A percentile compares a stretch with the other conserved stretches of the same genome.
These are phyloP conservation scores for Limanda limanda DNA, from an alignment of 2,113 vertebrate genomes.

Conservation along the genomic window DNA sequence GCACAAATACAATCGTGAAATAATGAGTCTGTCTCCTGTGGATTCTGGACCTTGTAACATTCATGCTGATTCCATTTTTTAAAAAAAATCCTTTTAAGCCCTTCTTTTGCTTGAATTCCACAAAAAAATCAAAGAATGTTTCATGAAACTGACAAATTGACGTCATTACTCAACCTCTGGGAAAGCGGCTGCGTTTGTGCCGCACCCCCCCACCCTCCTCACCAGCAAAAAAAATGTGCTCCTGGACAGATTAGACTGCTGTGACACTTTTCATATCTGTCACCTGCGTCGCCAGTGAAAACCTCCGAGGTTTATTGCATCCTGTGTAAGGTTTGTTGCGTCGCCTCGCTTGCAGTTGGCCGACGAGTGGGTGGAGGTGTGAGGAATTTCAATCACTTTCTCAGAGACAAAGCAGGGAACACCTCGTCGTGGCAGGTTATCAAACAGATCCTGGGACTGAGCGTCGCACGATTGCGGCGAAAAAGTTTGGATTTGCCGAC, in stretches of 20 bases:
- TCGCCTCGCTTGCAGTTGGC: slow-evolving; percentile 32
- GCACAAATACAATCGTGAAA: slow-evolving; percentile 27
- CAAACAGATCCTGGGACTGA: slow-evolving; percentile 63
- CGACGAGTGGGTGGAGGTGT: slow-evolving; percentile 59
- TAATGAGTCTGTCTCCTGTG: slow-evolving; percentile 18
- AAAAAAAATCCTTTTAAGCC: not conserved
- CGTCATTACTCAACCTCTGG: not conserved
- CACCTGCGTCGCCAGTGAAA: not conserved
- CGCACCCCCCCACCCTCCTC: not conserved
- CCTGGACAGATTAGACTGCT: slow-evolving; percentile 14
- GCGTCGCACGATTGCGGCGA: slow-evolving; percentile 60
- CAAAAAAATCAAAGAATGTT: not conserved
- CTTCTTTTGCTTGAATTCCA: slow-evolving; percentile 11
- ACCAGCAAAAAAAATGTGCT: slow-evolving; percentile 5
- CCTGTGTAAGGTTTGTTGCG: slow-evolving; percentile 49
- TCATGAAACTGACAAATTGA: slow-evolving; percentile 9
- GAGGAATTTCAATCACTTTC: slow-evolving; percentile 73
- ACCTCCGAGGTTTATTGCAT: slow-evolving; percentile 43
- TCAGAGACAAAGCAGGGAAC: slow-evolving; percentile 75
- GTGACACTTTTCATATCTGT: not conserved
- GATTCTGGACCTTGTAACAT: not conserved
- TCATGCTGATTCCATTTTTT: not conserved
- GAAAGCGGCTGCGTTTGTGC: not conserved
- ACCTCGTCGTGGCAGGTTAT: slow-evolving; percentile 69
- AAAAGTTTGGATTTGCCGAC: slow-evolving; percentile 67